These are phyloP conservation scores for Todus mexicanus DNA, from an alignment of 2,797 vertebrate species.

Conservation along the genomic window DNA sequence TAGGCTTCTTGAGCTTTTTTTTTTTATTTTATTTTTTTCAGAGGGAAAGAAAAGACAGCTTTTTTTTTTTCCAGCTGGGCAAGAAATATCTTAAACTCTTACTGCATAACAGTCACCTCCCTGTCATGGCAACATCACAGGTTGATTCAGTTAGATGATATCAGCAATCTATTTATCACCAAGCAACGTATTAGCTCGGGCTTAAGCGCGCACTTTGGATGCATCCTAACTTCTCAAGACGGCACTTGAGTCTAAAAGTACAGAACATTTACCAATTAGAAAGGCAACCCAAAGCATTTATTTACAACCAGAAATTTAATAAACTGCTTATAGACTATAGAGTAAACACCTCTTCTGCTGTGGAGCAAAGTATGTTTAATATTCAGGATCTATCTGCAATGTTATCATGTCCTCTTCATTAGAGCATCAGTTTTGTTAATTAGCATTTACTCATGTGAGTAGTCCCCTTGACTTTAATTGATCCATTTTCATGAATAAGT, in stretches of 20 bases:
- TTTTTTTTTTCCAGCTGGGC: background rate
- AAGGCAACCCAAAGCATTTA: slow-evolving; percentile 39
- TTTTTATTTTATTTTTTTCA: background rate
- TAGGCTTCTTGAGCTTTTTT: slow-evolving; percentile 4
- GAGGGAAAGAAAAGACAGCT: background rate
- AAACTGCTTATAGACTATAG: slow-evolving; percentile 26
- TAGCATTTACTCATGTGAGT: slow-evolving; percentile 63
- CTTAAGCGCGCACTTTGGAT: background rate
- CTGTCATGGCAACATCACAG: background rate
- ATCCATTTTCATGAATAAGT: slow-evolving; percentile 58
- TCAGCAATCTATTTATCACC: background rate
- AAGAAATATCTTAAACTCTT: background rate
- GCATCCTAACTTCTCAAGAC: slow-evolving; percentile 2
- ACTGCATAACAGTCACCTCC: background rate
- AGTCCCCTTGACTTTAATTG: slow-evolving; percentile 65
- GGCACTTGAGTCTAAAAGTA: slow-evolving; percentile 23
- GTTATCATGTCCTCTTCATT: slow-evolving; percentile 63
- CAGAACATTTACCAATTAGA: slow-evolving; percentile 48
- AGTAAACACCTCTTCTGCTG: slow-evolving; percentile 42
- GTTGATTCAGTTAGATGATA: background rate
- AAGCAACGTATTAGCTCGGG: background rate
- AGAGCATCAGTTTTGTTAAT: slow-evolving; percentile 58
- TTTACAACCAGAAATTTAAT: slow-evolving; percentile 43
- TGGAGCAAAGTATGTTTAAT: slow-evolving; percentile 16
- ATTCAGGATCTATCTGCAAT: slow-evolving; percentile 53